Conservation (phyloP, 2,113 vertebrate genomes). For the Oncorhynchus kisutch region DNA sequence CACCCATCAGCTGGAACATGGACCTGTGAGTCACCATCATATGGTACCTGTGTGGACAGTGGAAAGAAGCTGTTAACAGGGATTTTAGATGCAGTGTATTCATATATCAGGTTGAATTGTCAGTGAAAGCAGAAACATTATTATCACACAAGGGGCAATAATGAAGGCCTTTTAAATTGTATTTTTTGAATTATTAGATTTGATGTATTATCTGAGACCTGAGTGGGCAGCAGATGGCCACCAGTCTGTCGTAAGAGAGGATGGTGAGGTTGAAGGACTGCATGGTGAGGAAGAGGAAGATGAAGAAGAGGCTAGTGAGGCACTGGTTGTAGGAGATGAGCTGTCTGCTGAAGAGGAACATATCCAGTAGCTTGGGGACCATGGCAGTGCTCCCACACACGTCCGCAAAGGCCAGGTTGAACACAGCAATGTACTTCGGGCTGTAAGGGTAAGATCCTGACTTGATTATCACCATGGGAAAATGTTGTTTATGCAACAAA, state of each 20-base stretch:
- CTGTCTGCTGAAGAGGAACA: conserved; percentile 60
- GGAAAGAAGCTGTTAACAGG: background rate
- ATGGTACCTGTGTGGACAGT: conserved; percentile 9
- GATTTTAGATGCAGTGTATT: background rate
- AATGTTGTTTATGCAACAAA: conserved; percentile 15
- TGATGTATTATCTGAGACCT: conserved; percentile 33
- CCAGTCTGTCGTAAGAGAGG: conserved; percentile 67
- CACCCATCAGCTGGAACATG: conserved; percentile 53
- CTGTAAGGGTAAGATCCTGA: conserved; percentile 20
- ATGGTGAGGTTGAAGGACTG: conserved; percentile 69
- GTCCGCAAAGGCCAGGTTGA: conserved; percentile 68
- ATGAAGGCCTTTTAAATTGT: no score
- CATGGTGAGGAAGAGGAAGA: conserved; percentile 56
- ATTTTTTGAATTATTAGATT: no score
- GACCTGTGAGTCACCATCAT: conserved; percentile 49
- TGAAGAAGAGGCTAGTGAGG: conserved; percentile 66
- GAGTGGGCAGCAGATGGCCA: conserved; percentile 70
- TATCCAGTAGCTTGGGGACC: conserved; percentile 68
- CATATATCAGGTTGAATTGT: background rate
- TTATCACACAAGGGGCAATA: no score
- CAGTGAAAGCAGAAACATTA: background rate
- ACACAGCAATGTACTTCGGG: conserved; percentile 72
- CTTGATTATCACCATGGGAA: no score
- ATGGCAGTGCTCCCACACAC: conserved; percentile 61
- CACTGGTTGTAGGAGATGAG: conserved; percentile 60